Base-by-base conservation (phyloP, 64 coral and sea anemone species). In the Dendrophyllia cribrosa region DNA sequence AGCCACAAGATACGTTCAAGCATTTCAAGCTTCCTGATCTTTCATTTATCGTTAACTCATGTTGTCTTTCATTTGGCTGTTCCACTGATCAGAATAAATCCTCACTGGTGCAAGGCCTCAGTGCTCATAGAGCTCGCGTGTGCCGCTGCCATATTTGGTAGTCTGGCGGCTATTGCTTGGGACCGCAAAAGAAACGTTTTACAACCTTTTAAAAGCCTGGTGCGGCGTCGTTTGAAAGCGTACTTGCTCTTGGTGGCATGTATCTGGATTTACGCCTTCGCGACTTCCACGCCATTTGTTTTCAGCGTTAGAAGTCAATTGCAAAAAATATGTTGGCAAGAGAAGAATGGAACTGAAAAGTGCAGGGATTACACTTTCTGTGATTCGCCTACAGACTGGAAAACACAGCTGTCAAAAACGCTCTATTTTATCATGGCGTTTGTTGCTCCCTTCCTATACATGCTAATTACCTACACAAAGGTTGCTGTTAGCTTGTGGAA, bases 11-110 rank as follows among this genome's bases (percentile, higher is more conserved):
- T 82, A 47, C 59, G 59, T 3, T 34, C 34, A 48, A 82, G 43
- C 48, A 63, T 65, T 47, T 82, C 79, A 46, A 64, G 79, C 15
- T 82, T 82, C 46, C 79, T 82, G 25, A 47, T 82, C 8, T 82
- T 82, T 14, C 79, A 82, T 65, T 82, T 82, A 17, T 82, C 79
- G 7, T 26, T 65, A 9, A 82, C 59, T 16, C 79, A 82, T 46
- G 17, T 82, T 3, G 3, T 82, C 11, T 19, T 82, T 65, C 59
- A 82, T n/a, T 6, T 46, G 1, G 17, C 43, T 12, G 17, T 82
- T 21, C 79, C 79, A 10, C 3, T 63, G 13, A 65, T 82, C 43
- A 58, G 53, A 79, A 47, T 17, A 11, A 20, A n/a, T 17, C 1
- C 7, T 21, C 6, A n/a, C 9, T 14, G 16, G 2, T 82, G 79